A percentile compares a stretch with the other conserved stretches of the same genome.
Evolutionary conservation across 2,888 invertebrate genomes (phyloP).

Genomic region (Tryphoninae sp.): DNA sequence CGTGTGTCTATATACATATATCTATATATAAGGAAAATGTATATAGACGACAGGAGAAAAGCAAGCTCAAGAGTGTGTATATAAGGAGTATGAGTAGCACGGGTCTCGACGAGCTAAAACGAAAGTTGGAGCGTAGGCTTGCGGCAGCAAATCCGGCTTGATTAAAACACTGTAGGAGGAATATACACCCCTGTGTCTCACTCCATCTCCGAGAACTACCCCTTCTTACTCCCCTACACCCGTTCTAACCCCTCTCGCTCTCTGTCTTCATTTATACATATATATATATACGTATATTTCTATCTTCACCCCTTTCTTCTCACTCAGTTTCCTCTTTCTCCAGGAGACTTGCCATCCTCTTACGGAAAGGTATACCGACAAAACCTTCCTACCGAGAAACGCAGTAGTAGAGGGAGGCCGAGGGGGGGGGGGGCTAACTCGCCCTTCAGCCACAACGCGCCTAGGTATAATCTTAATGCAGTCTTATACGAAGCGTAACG

Average conservation of each 20-base stretch:
- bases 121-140: constrained; percentile 81
- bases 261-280: constrained; percentile 2
- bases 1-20: constrained; percentile 12
- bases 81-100: constrained; percentile 61
- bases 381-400: constrained; percentile 50
- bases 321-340: constrained; percentile 63
- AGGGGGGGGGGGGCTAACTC: constrained; percentile 55
- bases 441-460: constrained; percentile 71
- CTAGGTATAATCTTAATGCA: constrained; percentile 81
- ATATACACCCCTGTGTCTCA: constrained; percentile 71
- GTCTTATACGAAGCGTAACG: constrained; percentile 81
- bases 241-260: constrained; percentile 16
- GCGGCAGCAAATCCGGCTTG: constrained; percentile 82
- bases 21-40: constrained; percentile 9
- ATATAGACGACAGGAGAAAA: constrained; percentile 51
- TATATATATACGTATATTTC: constrained; percentile 34
- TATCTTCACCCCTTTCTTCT: constrained; percentile 65
- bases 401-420: constrained; percentile 31
- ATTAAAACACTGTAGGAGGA: constrained; percentile 81
- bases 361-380: constrained; percentile 60
- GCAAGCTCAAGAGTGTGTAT: constrained; percentile 47
- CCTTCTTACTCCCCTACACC: constrained; percentile 48
- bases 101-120: constrained; percentile 76
- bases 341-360: constrained; percentile 51
- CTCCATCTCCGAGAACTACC: constrained; percentile 63